Percentiles rank a stretch among this genome's conserved stretches.
phyloP scores from a whole-genome alignment of 2,113 vertebrate species.

The Zootoca vivipara region DNA sequence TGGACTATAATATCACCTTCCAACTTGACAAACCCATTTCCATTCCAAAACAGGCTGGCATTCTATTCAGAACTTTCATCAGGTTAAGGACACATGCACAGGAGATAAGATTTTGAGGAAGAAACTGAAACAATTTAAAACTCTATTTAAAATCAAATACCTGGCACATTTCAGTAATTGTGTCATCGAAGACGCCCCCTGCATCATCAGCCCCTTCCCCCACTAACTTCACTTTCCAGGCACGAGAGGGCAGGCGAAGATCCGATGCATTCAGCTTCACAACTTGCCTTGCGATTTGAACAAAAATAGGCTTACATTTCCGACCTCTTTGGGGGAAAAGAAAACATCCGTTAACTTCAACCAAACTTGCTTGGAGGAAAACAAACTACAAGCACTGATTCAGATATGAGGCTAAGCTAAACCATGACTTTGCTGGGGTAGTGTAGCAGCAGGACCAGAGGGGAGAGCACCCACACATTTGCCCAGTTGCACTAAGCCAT shows the following conservation, averaged over 20 bases:
- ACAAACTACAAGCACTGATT: too few species aligned
- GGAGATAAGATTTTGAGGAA: background rate
- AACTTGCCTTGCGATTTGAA: constrained; percentile 86
- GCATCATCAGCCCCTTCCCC: constrained; percentile 88
- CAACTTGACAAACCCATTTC: background rate
- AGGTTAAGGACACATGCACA: background rate
- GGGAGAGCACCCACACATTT: too few species aligned
- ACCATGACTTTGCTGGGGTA: too few species aligned
- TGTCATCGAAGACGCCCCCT: constrained; percentile 88
- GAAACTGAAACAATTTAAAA: fast-evolving
- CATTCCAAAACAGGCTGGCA: background rate
- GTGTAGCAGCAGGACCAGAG: too few species aligned
- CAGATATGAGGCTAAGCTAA: too few species aligned
- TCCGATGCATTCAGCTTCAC: constrained; percentile 88
- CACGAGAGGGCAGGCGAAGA: constrained; percentile 84
- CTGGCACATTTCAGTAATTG: constrained; percentile 90
- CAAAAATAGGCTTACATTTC: constrained; percentile 88
- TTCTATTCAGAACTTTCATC: background rate
- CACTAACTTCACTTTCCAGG: constrained; percentile 88
- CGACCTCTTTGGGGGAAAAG: constrained; percentile 72
- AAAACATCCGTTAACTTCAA: background rate
- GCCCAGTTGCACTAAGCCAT: too few species aligned
- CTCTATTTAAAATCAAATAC: constrained; percentile 48
- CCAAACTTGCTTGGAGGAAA: too few species aligned
- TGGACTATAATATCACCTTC: background rate